Evolutionary conservation across 2,797 vertebrate genomes (phyloP).

Genomic region (Clarias pachynema): DNA sequence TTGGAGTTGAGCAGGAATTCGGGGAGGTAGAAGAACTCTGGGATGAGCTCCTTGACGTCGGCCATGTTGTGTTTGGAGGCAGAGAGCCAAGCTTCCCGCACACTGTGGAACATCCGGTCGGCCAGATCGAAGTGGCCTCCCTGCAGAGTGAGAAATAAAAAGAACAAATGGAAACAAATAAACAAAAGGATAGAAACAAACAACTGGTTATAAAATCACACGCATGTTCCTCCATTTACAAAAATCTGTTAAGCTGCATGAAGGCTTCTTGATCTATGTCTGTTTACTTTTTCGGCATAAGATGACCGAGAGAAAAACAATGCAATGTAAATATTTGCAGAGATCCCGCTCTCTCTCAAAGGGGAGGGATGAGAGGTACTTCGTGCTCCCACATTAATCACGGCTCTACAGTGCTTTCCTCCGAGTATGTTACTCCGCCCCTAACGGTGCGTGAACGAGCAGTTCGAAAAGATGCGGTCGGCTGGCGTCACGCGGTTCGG

Average conservation of each 20-base stretch:
- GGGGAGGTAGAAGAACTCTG: slow-evolving; percentile 97
- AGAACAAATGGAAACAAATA: slow-evolving; percentile 11
- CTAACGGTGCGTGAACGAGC: too few relatives aligned
- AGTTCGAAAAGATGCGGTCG: too few relatives aligned
- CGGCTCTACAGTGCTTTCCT: too few relatives aligned
- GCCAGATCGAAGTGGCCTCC: slow-evolving; percentile 98
- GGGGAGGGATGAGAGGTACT: too few relatives aligned
- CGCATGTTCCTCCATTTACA: neutral
- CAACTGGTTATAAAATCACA: neutral
- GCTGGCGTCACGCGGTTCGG: too few relatives aligned
- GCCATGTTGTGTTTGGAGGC: slow-evolving; percentile 99
- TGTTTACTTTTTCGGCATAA: neutral
- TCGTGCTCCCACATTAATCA: too few relatives aligned
- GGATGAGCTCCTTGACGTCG: slow-evolving; percentile 97
- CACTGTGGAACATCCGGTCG: slow-evolving; percentile 98
- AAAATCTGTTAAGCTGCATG: slow-evolving; percentile 1
- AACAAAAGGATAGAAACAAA: neutral
- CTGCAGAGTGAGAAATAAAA: slow-evolving; percentile 64
- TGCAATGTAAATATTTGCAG: neutral
- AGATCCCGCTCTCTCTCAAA: neutral
- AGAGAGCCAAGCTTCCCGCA: slow-evolving; percentile 94
- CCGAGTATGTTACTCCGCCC: too few relatives aligned
- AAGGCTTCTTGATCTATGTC: neutral
- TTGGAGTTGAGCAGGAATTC: slow-evolving; percentile 97
- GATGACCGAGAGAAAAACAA: slow-evolving; percentile 1